Evolutionary conservation across 2,113 vertebrate genomes (phyloP), one percentile per base, ranked within the genome.

Genomic region (Pelvicachromis taeniatus): DNA sequence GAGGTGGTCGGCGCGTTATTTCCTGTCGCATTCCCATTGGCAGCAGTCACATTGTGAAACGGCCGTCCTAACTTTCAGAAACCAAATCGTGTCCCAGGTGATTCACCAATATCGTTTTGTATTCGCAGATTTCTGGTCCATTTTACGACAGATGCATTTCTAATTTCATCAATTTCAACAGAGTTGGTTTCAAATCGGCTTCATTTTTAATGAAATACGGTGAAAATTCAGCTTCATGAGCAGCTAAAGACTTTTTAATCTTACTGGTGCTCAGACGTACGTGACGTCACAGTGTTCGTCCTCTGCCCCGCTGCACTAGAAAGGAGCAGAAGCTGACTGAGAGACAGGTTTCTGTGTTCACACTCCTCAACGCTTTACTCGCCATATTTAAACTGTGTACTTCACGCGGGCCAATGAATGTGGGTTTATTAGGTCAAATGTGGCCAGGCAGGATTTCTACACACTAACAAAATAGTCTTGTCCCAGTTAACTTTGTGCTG

Each of bases 11-110:
- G 45, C 3, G 17, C 21, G 0, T 17, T 45, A 2, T 29, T 68
- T 70, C 14, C 40, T 29, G 21, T 17, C 29, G 5, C 40, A 26
- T 2, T 2, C 0, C 21, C 0, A 26, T 2, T 0, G 14, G 65
- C 14, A 1, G 23, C 1, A 29, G 65, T 26, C 65, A 45, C 21
- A 45, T 6, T 0, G 5, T 70, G 21, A 70, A 14, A 70, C 26
- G 35, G 2, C 4, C 40, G 11, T 19, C 23, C 21, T 7, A 70
- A 11, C 1, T 70, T 45, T 45, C 38, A 16, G 21, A 70, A 42
- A 45, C 38, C 45, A 0, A 45, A 11, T 26, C 45, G 0, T 26
- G 5, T 70, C 65, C 14, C 13, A 26, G 63, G 1, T 70, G 2
- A 70, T 45, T 2, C 21, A 17, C 5, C 2, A 48, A 48, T 29